Conservation (phyloP, 2,113 vertebrate species). For the Amazona vittata region DNA sequence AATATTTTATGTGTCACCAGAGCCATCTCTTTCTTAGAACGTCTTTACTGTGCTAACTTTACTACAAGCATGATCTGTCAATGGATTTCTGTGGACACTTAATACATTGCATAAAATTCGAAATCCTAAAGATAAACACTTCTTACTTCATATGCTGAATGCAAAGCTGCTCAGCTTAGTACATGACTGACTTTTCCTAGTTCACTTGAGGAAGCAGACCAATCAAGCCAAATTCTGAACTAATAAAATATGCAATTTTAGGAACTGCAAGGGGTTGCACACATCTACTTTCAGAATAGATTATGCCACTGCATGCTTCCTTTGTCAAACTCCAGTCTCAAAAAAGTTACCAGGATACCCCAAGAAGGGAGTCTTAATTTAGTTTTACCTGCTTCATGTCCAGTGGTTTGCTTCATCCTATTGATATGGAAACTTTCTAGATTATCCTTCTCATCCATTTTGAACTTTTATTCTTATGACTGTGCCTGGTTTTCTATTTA, state of each 20-base stretch:
- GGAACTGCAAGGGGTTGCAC: neutral
- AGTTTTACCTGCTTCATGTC: neutral
- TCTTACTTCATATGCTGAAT: neutral
- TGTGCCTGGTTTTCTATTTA: neutral
- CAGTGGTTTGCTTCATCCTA: neutral
- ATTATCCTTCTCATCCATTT: neutral
- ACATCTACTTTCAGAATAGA: neutral
- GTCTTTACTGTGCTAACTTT: conserved; percentile 24
- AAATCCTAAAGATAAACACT: neutral
- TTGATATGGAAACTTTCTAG: neutral
- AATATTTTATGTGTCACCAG: conserved; percentile 52
- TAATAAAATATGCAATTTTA: neutral
- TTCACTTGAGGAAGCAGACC: neutral
- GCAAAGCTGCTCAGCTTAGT: neutral
- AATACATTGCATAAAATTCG: neutral
- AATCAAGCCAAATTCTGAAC: neutral
- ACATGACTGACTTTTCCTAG: neutral
- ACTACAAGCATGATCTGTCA: conserved; percentile 25
- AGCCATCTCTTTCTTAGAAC: conserved; percentile 25
- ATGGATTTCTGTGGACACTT: neutral
- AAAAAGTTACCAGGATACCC: neutral
- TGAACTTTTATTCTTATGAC: neutral
- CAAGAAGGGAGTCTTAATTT: neutral
- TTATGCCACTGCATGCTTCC: neutral
- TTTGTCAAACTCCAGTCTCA: neutral